phyloP scores from a whole-genome alignment of 2,797 vertebrate species.

The Enteromius argenteus region DNA sequence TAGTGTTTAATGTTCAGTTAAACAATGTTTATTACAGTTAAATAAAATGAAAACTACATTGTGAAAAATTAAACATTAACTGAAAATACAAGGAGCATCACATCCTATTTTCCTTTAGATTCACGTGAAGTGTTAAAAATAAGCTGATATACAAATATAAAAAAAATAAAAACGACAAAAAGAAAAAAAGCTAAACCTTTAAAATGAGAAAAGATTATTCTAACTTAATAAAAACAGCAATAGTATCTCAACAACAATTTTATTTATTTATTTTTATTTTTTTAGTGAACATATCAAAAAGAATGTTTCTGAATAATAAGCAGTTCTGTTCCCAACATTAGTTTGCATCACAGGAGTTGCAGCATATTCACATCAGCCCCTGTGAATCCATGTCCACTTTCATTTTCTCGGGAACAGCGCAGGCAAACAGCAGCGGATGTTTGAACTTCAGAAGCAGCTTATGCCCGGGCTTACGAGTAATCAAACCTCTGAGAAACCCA shows the following conservation, averaged over 20 bases:
- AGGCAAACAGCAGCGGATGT: conserved; percentile 62
- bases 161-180: no score
- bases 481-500: conserved; percentile 54
- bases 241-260: background rate
- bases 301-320: background rate
- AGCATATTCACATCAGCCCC: conserved; percentile 48
- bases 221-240: background rate
- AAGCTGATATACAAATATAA: no score
- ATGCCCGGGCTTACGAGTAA: conserved; percentile 60
- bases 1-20: background rate
- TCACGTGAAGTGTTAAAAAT: background rate
- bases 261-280: no score
- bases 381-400: conserved; percentile 58
- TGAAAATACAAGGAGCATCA: background rate
- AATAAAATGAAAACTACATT: background rate
- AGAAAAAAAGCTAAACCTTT: no score
- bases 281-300: background rate
- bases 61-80: background rate
- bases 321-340: background rate
- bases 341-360: conserved; percentile 40
- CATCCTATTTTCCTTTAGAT: no score
- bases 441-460: conserved; percentile 65
- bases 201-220: no score
- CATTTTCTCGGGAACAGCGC: conserved; percentile 62
- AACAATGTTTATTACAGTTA: background rate